Base-by-base conservation (phyloP, 2,888 invertebrate species). In the Dasysyrphus tricinctus region DNA sequence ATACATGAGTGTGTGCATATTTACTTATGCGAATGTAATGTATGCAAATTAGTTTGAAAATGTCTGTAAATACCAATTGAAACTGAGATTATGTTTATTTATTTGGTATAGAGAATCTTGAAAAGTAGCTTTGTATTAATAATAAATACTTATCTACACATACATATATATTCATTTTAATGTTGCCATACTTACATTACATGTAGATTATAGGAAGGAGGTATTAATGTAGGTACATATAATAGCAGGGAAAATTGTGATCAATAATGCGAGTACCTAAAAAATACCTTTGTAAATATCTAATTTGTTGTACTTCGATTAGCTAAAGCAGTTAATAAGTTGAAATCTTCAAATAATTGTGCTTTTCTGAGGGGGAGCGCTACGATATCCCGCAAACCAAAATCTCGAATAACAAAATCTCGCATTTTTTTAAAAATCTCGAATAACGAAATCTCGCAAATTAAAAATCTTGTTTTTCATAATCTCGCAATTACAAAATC, bases 11-110 rank as follows among this genome's bases (percentile, higher is more conserved):
- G n/a, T 19, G 7, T 65, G n/a, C 34, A 34, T 49, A 34, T 34
- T 77, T 83, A 44, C 57, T 69, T 81, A 77, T 74, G 44, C 42
- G 63, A 24, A 69, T 49, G 24, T 74, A 81, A 81, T 85, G 74
- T 77, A 85, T 81, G 81, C 81, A 81, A 78, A 85, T 85, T 70
- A 69, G 74, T 70, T 83, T 49, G 65, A 77, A 61, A 77, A 77
- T 80, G 32, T 77, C 74, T 77, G 74, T 54, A 80, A 80, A 84
- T 76, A 80, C n/a, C 72, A 42, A 80, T 67, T 73, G 70, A 67
- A 84, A 84, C 65, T 49, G 70, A 76, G 74, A 76, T 78, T 77
- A 81, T 77, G 47, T 56, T 74, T 85, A 74, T 77, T 74, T 77
- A 74, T 78, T 47, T 32, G 8, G 19, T 54, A 54, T 54, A 74